phyloP scores from a whole-genome alignment of 2,797 vertebrate genomes.

The Ctenosaura bakeri region DNA sequence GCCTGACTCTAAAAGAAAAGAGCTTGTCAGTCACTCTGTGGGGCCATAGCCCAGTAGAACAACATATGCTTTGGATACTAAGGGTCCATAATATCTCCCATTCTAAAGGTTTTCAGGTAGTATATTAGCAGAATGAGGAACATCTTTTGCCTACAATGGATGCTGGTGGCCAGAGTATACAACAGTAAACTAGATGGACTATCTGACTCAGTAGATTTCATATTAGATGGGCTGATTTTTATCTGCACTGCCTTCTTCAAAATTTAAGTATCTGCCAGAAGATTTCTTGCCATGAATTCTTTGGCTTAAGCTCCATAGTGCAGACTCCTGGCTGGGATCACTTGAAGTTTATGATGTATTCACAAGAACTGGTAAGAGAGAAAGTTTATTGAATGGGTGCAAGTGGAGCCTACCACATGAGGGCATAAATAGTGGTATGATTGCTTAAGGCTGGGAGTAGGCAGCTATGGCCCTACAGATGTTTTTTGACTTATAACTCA shows the following conservation, averaged over 20 bases:
- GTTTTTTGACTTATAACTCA: no score
- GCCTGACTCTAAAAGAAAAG: background rate
- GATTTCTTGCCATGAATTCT: background rate
- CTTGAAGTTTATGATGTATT: background rate
- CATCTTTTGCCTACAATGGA: background rate
- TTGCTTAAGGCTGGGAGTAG: background rate
- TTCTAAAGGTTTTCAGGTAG: background rate
- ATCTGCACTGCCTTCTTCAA: background rate
- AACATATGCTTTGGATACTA: background rate
- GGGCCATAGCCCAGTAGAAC: background rate
- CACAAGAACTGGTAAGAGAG: background rate
- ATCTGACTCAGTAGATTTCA: background rate
- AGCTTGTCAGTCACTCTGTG: background rate
- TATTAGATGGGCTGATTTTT: background rate
- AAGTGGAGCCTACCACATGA: background rate
- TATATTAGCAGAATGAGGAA: background rate
- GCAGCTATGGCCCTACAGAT: no score
- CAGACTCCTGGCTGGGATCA: background rate
- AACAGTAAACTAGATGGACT: background rate
- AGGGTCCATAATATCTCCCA: background rate
- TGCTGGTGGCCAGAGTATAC: background rate
- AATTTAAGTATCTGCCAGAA: background rate
- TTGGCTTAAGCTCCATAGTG: background rate
- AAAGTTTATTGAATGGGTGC: background rate
- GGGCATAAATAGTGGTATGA: background rate